Evolutionary conservation across 2,888 invertebrate species (phyloP).

Genomic region (Cryptus armator): DNA sequence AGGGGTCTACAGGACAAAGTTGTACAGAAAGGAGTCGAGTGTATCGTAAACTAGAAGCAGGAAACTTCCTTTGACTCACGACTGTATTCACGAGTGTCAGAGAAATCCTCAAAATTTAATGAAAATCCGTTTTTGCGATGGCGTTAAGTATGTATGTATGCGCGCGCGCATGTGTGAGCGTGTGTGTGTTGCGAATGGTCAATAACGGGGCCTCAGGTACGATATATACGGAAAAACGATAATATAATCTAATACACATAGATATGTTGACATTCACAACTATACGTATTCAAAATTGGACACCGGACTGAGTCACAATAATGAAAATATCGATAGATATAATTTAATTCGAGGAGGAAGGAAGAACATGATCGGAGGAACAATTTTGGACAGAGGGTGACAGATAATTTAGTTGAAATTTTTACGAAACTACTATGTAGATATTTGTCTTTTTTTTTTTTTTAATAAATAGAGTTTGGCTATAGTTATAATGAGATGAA

Average conservation of each 20-base stretch:
- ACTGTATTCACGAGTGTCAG: neutral
- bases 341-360: neutral
- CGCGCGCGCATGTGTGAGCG: neutral
- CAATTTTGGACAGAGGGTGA: conserved; percentile 9
- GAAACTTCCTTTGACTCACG: neutral
- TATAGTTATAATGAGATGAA: conserved; percentile 53
- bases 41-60: neutral
- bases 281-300: neutral
- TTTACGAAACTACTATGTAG: conserved; percentile 28
- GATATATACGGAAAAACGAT: conserved; percentile 22
- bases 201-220: conserved; percentile 19
- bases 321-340: conserved; percentile 9
- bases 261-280: conserved; percentile 2
- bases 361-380: neutral
- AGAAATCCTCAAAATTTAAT: neutral
- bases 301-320: neutral
- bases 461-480: conserved; percentile 65
- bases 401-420: conserved; percentile 13
- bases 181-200: neutral
- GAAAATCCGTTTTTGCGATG: neutral
- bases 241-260: neutral
- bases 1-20: neutral
- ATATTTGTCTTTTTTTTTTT: conserved; percentile 41
- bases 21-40: neutral
- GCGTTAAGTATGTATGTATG: neutral